Evolutionary conservation across 2,888 invertebrate genomes (phyloP).

Genomic region (Quadroppia sp.): DNA sequence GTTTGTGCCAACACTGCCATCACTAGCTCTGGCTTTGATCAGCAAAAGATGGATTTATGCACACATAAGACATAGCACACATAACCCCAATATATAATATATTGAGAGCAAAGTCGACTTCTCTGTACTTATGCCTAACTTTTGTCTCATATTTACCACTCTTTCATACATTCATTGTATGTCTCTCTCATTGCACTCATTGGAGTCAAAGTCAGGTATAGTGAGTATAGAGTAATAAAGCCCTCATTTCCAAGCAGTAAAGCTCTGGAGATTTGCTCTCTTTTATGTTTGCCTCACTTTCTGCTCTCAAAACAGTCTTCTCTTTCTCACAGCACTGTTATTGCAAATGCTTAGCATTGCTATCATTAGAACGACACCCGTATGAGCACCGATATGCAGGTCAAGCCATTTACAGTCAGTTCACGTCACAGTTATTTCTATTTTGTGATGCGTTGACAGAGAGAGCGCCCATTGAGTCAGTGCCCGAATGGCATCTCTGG

Average conservation of each 20-base stretch:
- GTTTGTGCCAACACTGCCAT: neutral
- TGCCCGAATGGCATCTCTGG: conserved; percentile 26
- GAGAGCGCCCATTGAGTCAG: conserved; percentile 4
- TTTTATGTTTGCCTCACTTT: conserved; percentile 5
- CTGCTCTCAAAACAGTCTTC: neutral
- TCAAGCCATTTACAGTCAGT: conserved; percentile 25
- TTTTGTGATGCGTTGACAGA: conserved; percentile 25
- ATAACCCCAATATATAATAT: conserved; percentile 33
- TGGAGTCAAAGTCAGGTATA: conserved; percentile 25
- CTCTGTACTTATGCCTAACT: neutral
- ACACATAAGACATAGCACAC: neutral
- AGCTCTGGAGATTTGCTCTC: conserved; percentile 29
- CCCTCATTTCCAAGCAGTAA: conserved; percentile 35
- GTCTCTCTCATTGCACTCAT: neutral
- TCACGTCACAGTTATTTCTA: conserved; percentile 35
- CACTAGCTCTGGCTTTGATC: conserved; percentile 6
- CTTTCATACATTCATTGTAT: conserved; percentile 10
- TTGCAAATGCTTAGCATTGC: conserved; percentile 2
- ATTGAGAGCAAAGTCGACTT: conserved; percentile 17
- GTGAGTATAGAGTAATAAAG: neutral
- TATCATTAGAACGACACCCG: conserved; percentile 36
- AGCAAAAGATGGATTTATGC: conserved; percentile 32
- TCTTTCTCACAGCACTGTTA: conserved; percentile 19
- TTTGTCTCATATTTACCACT: conserved; percentile 25
- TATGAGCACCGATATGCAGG: conserved; percentile 27